These are phyloP conservation scores for Puma concolor DNA, from an alignment of 2,113 vertebrate genomes.

Conservation along the genomic window DNA sequence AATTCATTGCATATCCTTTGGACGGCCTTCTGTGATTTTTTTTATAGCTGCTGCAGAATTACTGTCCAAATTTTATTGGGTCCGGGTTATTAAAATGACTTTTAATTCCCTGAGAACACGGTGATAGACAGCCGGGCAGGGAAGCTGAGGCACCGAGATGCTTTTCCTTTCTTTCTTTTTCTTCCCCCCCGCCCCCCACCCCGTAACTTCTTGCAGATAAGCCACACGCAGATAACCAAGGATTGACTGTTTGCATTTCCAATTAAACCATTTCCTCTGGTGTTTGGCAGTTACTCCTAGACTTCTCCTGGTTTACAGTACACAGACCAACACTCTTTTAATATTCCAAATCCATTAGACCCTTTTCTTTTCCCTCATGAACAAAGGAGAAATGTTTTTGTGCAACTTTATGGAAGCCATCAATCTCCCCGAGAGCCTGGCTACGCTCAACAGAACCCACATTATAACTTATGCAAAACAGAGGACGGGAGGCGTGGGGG, in stretches of 20 bases:
- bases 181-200: too few relatives aligned
- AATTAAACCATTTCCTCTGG: conserved; percentile 69
- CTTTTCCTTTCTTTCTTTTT: background rate
- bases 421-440: conserved; percentile 83
- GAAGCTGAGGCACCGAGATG: background rate
- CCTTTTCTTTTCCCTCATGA: conserved; percentile 79
- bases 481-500: conserved; percentile 70
- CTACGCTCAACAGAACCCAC: conserved; percentile 80
- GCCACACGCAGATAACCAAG: conserved; percentile 54
- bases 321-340: conserved; percentile 66
- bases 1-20: conserved; percentile 65
- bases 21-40: background rate
- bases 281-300: conserved; percentile 18
- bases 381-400: conserved; percentile 82
- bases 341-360: conserved; percentile 80
- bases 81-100: conserved; percentile 67
- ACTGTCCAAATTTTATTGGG: conserved; percentile 68
- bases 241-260: conserved; percentile 48
- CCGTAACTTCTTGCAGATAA: conserved; percentile 26
- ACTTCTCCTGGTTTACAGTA: conserved; percentile 65
- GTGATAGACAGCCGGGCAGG: conserved; percentile 49
- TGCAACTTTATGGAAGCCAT: conserved; percentile 80
- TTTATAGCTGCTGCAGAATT: conserved; percentile 43
- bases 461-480: conserved; percentile 74
- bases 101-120: conserved; percentile 49